Conservation (phyloP, 2,888 invertebrate genomes). For the Lasioglossum marginatum region DNA sequence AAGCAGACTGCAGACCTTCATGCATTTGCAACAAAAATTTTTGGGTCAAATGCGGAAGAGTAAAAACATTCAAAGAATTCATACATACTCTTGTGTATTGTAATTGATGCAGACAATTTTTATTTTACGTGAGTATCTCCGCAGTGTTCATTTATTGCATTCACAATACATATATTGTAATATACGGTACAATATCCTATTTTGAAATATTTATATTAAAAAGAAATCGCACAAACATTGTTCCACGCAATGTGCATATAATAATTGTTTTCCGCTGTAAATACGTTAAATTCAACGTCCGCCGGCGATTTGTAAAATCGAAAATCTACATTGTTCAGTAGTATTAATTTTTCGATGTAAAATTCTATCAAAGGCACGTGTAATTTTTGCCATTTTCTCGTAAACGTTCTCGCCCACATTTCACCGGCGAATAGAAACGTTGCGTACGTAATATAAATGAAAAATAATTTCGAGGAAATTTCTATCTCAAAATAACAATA, state of each 20-base stretch:
- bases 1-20: not conserved
- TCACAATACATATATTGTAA: too few relatives aligned
- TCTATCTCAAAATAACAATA: slow-evolving; percentile 24
- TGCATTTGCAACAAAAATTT: not conserved
- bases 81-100: not conserved
- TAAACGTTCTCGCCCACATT: not conserved
- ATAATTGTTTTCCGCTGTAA: not conserved
- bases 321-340: not conserved
- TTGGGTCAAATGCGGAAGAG: not conserved
- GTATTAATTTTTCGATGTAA: too few relatives aligned
- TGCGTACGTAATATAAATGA: not conserved
- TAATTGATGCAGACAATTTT: not conserved
- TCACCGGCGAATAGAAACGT: not conserved
- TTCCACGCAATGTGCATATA: not conserved
- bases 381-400: not conserved
- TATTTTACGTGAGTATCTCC: not conserved
- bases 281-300: not conserved
- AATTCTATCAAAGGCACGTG: not conserved
- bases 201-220: not conserved
- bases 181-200: not conserved
- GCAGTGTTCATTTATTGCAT: too few relatives aligned
- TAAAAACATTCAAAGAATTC: not conserved
- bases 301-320: not conserved
- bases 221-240: not conserved
- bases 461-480: slow-evolving; percentile 14